phyloP scores from a whole-genome alignment of 2,888 invertebrate genomes.

The Eilema caniola region DNA sequence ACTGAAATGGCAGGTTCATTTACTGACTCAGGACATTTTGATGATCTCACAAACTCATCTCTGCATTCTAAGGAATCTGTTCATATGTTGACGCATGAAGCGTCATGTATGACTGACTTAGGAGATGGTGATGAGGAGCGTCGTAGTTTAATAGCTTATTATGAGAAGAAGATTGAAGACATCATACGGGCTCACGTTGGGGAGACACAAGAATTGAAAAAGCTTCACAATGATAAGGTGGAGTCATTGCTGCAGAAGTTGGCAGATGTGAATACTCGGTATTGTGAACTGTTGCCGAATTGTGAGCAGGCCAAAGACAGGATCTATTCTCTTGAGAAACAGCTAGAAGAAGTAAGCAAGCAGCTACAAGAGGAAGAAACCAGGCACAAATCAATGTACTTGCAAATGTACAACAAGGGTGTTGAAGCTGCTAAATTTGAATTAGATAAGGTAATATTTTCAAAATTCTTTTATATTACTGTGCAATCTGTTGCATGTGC shows the following conservation, averaged over 20 bases:
- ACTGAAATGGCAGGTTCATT: constrained; percentile 92
- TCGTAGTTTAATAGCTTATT: constrained; percentile 89
- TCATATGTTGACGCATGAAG: constrained; percentile 85
- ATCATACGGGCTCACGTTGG: constrained; percentile 87
- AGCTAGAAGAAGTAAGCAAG: constrained; percentile 90
- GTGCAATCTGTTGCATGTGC: no score
- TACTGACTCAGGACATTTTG: constrained; percentile 95
- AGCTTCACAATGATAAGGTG: constrained; percentile 92
- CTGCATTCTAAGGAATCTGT: constrained; percentile 92
- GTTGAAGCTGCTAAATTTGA: constrained; percentile 92
- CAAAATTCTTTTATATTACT: not conserved
- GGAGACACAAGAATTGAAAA: constrained; percentile 92
- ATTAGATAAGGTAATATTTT: constrained; percentile 88
- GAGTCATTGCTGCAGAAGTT: constrained; percentile 91
- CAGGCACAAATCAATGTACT: constrained; percentile 91
- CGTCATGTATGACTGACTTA: constrained; percentile 82
- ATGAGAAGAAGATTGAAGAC: constrained; percentile 92
- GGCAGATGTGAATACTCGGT: constrained; percentile 91
- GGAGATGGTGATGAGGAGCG: constrained; percentile 89
- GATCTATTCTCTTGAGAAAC: constrained; percentile 90
- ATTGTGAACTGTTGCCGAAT: constrained; percentile 92
- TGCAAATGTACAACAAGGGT: constrained; percentile 94
- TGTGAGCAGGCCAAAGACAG: constrained; percentile 91
- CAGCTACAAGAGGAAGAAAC: constrained; percentile 91
- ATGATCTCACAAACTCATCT: constrained; percentile 92